Conservation (phyloP, 2,113 vertebrate genomes). For the Nycticryphes semicollaris region DNA sequence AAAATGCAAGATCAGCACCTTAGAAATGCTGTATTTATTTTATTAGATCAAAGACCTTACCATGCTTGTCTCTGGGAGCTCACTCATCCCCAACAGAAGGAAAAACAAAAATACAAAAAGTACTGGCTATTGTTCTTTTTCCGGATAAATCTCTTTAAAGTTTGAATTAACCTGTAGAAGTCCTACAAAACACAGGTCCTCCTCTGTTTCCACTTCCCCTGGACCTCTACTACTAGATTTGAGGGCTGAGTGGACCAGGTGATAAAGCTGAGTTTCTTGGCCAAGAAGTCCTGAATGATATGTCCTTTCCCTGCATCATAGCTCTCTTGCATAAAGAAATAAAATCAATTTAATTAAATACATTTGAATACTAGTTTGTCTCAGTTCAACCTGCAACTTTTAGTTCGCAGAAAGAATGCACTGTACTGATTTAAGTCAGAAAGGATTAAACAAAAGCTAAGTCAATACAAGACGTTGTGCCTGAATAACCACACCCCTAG, state of each 20-base stretch:
- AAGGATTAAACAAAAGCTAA: background rate
- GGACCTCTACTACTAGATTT: background rate
- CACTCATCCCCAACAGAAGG: background rate
- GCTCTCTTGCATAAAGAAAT: background rate
- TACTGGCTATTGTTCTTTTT: background rate
- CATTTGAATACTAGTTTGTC: background rate
- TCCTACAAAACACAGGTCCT: background rate
- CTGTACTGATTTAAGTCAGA: background rate
- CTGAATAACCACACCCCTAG: accelerated
- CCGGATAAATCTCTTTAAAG: background rate
- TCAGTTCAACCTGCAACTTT: background rate
- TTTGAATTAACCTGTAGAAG: background rate
- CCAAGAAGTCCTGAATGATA: background rate
- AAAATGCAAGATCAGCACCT: conserved; percentile 15
- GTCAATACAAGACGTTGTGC: background rate
- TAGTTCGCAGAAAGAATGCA: background rate
- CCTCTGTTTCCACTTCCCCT: background rate
- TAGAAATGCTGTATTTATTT: background rate
- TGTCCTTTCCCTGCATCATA: background rate
- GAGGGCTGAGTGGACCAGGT: background rate
- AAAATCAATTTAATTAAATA: background rate
- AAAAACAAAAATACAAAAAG: conserved; percentile 4
- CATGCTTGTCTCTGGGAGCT: conserved; percentile 3
- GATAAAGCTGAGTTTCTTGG: background rate
- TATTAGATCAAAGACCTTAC: conserved; percentile 50